phyloP scores from a whole-genome alignment of 1,140 invertebrate species.

The Portunus trituberculatus region DNA sequence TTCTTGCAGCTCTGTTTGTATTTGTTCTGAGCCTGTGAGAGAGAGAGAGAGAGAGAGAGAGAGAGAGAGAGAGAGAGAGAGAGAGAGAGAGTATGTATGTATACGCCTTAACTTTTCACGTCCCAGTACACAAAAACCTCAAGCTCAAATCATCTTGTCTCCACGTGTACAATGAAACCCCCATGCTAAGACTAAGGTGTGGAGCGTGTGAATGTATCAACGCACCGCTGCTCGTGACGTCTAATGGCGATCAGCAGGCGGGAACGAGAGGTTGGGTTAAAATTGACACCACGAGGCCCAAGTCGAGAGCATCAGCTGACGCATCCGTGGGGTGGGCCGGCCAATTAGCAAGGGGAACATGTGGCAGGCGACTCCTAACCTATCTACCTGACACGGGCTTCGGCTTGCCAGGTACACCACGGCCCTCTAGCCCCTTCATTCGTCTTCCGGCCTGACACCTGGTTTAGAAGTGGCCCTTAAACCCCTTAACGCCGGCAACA shows the following conservation, averaged over 20 bases:
- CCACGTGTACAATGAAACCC: too few species aligned
- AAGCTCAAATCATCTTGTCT: too few species aligned
- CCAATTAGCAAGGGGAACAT: constrained; percentile 69
- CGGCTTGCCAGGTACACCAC: background rate
- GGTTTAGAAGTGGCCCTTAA: background rate
- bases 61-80: too few species aligned
- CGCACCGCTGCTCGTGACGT: too few species aligned
- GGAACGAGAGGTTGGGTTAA: constrained; percentile 49
- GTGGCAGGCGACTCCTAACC: constrained; percentile 42
- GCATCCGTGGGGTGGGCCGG: constrained; percentile 56
- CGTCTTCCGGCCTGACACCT: background rate
- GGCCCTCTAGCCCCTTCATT: background rate
- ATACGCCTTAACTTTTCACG: too few species aligned
- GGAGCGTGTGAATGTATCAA: too few species aligned
- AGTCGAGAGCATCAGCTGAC: constrained; percentile 55
- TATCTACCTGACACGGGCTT: background rate
- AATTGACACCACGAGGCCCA: constrained; percentile 69
- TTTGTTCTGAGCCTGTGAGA: too few species aligned
- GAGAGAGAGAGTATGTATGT: too few species aligned
- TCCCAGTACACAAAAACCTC: too few species aligned
- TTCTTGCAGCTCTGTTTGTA: too few species aligned
- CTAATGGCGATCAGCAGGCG: background rate
- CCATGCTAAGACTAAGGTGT: too few species aligned
- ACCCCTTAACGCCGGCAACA: background rate
- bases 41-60: too few species aligned